Conservation (phyloP, 1,140 invertebrate species). For the Orchesella cincta region DNA sequence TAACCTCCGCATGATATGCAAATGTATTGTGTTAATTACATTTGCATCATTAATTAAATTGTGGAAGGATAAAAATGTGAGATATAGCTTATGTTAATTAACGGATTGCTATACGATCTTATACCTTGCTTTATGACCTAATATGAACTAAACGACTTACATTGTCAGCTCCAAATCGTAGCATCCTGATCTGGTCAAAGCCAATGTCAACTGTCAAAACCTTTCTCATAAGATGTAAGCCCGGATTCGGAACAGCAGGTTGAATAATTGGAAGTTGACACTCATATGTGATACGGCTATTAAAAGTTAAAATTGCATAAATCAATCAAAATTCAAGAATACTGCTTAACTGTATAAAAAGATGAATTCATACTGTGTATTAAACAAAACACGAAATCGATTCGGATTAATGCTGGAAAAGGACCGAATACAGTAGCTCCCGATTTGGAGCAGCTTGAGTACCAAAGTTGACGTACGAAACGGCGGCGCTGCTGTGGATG, state of each 20-base stretch:
- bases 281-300: slow-evolving; percentile 40
- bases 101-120: neutral
- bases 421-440: slow-evolving; percentile 38
- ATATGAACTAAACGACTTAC: slow-evolving; percentile 20
- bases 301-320: slow-evolving; percentile 4
- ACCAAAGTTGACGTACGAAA: slow-evolving; percentile 45
- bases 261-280: slow-evolving; percentile 35
- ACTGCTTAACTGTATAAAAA: neutral
- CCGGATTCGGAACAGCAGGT: neutral
- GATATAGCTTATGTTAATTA: neutral
- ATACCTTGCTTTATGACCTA: neutral
- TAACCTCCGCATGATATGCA: neutral
- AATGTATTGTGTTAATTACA: neutral
- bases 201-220: slow-evolving; percentile 37
- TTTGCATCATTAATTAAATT: neutral
- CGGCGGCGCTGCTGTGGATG: slow-evolving; percentile 31
- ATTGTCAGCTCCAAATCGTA: slow-evolving; percentile 41
- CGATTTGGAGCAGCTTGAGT: slow-evolving; percentile 43
- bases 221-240: slow-evolving; percentile 30
- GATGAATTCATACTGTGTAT: slow-evolving; percentile 39
- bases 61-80: neutral
- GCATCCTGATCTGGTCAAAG: slow-evolving; percentile 43
- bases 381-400: slow-evolving; percentile 40
- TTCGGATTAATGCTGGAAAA: slow-evolving; percentile 42
- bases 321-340: neutral